Evolutionary conservation across 2,113 vertebrate species (phyloP).

Genomic region (Probosciger aterrimus): DNA sequence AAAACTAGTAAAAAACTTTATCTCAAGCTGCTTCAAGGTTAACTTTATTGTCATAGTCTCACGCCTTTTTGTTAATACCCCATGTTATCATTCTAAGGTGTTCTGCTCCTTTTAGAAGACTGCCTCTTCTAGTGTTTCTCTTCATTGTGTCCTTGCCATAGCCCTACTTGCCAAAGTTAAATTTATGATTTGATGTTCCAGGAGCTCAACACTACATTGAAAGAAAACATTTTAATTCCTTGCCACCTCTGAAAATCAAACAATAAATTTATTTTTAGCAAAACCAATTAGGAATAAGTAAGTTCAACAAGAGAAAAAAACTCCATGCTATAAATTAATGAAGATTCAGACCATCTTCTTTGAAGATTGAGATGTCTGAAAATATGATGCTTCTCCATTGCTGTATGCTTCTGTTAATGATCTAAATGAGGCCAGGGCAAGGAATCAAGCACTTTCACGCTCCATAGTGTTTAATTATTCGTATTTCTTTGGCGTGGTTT

Average conservation of each 20-base stretch:
- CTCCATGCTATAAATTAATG: fast-evolving
- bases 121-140: neutral
- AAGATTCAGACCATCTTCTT: neutral
- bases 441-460: neutral
- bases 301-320: neutral
- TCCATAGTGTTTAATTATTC: neutral
- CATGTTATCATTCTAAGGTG: neutral
- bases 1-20: neutral
- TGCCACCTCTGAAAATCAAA: neutral
- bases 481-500: neutral
- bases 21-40: neutral
- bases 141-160: neutral
- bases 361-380: neutral
- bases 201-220: neutral
- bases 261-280: neutral
- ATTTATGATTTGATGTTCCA: neutral
- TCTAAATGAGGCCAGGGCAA: neutral
- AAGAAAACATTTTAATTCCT: neutral
- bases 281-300: neutral
- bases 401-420: neutral
- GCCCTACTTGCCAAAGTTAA: neutral
- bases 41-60: neutral
- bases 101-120: neutral
- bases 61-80: neutral
- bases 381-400: neutral